A percentile compares a stretch with the other conserved stretches of the same genome.
Conservation (phyloP, 2,888 invertebrate species). For the Labia minor region DNA sequence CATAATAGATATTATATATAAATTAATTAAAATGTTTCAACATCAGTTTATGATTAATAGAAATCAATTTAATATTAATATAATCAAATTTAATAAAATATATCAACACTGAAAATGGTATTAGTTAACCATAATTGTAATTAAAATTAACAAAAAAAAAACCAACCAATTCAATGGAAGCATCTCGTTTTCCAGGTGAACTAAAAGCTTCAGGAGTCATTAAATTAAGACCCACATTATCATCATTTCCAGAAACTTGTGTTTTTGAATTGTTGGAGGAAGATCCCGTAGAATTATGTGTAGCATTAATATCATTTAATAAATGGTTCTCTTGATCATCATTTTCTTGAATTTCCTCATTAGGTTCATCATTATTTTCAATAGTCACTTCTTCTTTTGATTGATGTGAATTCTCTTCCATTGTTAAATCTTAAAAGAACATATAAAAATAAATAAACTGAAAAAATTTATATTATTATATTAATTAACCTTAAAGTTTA, state of each 20-base stretch:
- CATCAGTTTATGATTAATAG: no score
- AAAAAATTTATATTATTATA: no score
- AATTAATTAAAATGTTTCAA: no score
- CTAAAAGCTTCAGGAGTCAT: slow-evolving; percentile 84
- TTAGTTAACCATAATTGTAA: no score
- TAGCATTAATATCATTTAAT: slow-evolving; percentile 1
- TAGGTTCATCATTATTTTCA: slow-evolving; percentile 24
- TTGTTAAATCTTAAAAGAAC: background rate
- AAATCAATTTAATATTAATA: background rate
- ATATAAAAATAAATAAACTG: no score
- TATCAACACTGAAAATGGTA: no score
- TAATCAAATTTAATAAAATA: no score
- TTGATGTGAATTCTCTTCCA: slow-evolving; percentile 9
- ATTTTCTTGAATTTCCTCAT: slow-evolving; percentile 24
- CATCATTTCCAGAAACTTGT: background rate
- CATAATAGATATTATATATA: no score
- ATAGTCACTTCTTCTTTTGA: slow-evolving; percentile 20
- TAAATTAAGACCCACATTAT: slow-evolving; percentile 45
- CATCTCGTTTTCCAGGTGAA: slow-evolving; percentile 41
- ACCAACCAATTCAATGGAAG: slow-evolving; percentile 26
- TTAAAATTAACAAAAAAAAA: slow-evolving; percentile 22
- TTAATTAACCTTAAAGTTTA: no score
- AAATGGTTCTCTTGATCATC: slow-evolving; percentile 26
- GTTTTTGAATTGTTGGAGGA: background rate
- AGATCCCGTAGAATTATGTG: background rate